A percentile compares a stretch with the other conserved stretches of the same genome.
Evolutionary conservation across 1,140 invertebrate genomes (phyloP).

Genomic region (Drosophila pseudoobscura): DNA sequence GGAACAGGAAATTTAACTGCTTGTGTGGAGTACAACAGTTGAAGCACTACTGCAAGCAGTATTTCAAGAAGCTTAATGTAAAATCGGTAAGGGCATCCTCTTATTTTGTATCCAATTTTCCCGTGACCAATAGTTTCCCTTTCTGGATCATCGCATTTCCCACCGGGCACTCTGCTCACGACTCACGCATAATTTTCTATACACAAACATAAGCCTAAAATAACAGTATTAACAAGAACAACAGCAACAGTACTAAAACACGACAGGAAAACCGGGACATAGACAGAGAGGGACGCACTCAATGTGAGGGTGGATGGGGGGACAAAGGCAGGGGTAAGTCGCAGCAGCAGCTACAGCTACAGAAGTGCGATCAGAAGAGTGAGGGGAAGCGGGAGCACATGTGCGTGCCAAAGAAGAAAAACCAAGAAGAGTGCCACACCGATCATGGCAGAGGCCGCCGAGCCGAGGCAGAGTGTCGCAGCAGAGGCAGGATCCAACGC

Average conservation of each 20-base stretch:
- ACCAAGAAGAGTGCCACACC: constrained; percentile 21
- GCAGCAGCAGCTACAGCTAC: not conserved
- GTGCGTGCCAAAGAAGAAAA: constrained; percentile 66
- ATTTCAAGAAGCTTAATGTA: too few relatives aligned
- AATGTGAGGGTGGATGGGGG: constrained; percentile 1
- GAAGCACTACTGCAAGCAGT: too few relatives aligned
- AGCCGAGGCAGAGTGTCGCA: constrained; percentile 61
- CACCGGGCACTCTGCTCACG: constrained; percentile 43
- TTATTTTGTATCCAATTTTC: too few relatives aligned
- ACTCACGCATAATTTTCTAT: constrained; percentile 63
- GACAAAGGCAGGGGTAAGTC: not conserved
- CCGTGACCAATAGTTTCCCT: too few relatives aligned
- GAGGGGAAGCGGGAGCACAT: constrained; percentile 46
- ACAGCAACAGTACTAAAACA: constrained; percentile 25
- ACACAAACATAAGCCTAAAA: constrained; percentile 54
- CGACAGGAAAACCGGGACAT: constrained; percentile 31
- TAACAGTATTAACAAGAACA: constrained; percentile 56
- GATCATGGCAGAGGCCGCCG: constrained; percentile 51
- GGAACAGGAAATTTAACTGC: too few relatives aligned
- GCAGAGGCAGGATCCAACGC: constrained; percentile 59
- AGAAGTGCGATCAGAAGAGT: constrained; percentile 15
- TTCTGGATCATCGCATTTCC: constrained; percentile 22
- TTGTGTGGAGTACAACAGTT: too few relatives aligned
- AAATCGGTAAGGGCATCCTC: too few relatives aligned
- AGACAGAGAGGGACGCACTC: constrained; percentile 18